These are phyloP conservation scores for Orussus abietinus DNA, from an alignment of 1,140 invertebrate species.

Conservation along the genomic window DNA sequence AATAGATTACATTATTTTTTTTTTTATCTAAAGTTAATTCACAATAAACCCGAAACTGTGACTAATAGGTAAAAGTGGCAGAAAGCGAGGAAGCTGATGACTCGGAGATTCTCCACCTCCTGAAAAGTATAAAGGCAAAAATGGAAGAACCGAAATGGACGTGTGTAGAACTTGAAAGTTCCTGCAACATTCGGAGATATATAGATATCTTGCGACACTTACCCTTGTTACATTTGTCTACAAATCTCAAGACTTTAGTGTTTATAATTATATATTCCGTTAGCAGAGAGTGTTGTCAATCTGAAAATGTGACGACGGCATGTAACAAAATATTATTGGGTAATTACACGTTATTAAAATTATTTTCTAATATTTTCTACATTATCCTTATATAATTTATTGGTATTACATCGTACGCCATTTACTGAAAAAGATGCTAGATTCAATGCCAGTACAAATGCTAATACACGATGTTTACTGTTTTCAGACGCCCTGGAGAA, in stretches of 20 bases:
- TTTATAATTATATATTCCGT: conserved; percentile 31
- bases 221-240: conserved; percentile 24
- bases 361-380: neutral
- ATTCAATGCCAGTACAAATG: too few relatives aligned
- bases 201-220: conserved; percentile 32
- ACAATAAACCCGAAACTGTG: conserved; percentile 3
- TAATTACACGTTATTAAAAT: conserved; percentile 14
- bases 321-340: conserved; percentile 31
- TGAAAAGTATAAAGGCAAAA: conserved; percentile 20
- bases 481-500: conserved; percentile 27
- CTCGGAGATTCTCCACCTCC: neutral
- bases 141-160: conserved; percentile 20
- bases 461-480: too few relatives aligned
- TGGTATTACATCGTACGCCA: too few relatives aligned
- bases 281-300: conserved; percentile 25
- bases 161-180: conserved; percentile 12
- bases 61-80: neutral
- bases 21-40: conserved; percentile 10
- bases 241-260: conserved; percentile 25
- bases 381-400: too few relatives aligned
- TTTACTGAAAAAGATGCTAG: too few relatives aligned
- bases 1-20: conserved; percentile 14
- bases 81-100: conserved; percentile 1
- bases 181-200: conserved; percentile 20
- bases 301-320: conserved; percentile 14